Evolutionary conservation across 2,797 vertebrate genomes (phyloP).

Genomic region (Epinephelus awoara): DNA sequence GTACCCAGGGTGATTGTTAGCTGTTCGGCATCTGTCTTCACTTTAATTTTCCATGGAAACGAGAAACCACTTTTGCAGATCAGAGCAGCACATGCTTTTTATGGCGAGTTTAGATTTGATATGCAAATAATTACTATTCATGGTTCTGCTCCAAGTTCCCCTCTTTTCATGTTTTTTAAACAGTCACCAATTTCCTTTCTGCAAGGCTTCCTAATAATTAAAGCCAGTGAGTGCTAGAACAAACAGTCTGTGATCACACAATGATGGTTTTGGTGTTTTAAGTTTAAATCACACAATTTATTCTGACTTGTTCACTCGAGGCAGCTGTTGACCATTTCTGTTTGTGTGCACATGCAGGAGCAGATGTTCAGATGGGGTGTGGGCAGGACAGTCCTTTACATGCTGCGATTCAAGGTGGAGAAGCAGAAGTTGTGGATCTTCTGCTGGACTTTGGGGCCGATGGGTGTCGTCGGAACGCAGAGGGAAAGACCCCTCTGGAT

Average conservation of each 20-base stretch:
- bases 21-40: too few relatives aligned
- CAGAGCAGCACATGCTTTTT: neutral
- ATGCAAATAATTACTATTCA: constrained; percentile 13
- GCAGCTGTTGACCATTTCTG: neutral
- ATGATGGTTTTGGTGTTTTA: neutral
- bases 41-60: constrained; percentile 3
- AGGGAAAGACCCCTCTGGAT: constrained; percentile 89
- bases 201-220: neutral
- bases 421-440: constrained; percentile 81
- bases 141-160: neutral
- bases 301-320: neutral
- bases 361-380: constrained; percentile 86
- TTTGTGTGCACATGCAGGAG: constrained; percentile 81
- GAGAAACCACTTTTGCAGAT: constrained; percentile 1
- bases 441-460: constrained; percentile 93
- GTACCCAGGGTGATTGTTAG: neutral
- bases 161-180: neutral
- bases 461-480: constrained; percentile 85
- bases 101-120: neutral
- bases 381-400: constrained; percentile 90
- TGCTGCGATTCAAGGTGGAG: constrained; percentile 84
- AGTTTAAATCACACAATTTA: neutral
- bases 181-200: neutral
- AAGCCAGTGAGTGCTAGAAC: neutral
- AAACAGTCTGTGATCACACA: too few relatives aligned